Base-by-base conservation (phyloP, 2,797 vertebrate genomes). In the Xiphophorus birchmanni region DNA sequence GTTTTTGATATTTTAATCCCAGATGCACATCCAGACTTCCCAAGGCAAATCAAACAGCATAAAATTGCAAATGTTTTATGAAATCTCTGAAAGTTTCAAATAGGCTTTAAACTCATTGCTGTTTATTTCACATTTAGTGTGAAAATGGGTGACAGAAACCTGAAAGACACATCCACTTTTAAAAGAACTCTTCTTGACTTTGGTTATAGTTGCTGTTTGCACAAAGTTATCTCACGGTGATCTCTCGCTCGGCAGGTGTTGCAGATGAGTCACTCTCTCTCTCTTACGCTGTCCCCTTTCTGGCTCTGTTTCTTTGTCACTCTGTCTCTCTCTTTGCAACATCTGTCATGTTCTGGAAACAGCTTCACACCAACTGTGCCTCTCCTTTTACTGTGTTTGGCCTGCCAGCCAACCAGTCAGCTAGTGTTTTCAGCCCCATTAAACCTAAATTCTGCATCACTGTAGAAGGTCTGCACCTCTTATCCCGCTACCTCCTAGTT, bases 351-450 rank as follows among this genome's bases (percentile, higher is more conserved):
- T 82, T 91, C 90, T 93, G 89, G 89, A 91, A 92, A 89, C 91
- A 86, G 85, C 89, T 91, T 90, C 89, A 82, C 86, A 86, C 93
- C 90, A 91, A 92, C 93, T 91, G 92, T 92, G 91, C 82, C 82
- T 84, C 87, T 88, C 82, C 87, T 91, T 56, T 86, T 85, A 83
- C 89, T 90, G 79, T 81, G 86, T 15, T 44, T 80, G 80, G 88
- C 77, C 88, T 80, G 85, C 82, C 86, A 90, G 91, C 91, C 89
- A 91, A 91, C 87, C 80, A 93, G 92, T 94, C 92, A 90, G 88
- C 83, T 86, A 75, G 83, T 82, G 87, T 91, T 95, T 95, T 93
- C 93, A 93, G 90, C 86, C 88, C 88, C 93, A 95, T 94, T 93
- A 93, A 93, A 89, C 90, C 89, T 91, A 91, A 90, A 83, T 85